Conservation (phyloP, 2,888 invertebrate species). For the Rhodophaea formosa region DNA sequence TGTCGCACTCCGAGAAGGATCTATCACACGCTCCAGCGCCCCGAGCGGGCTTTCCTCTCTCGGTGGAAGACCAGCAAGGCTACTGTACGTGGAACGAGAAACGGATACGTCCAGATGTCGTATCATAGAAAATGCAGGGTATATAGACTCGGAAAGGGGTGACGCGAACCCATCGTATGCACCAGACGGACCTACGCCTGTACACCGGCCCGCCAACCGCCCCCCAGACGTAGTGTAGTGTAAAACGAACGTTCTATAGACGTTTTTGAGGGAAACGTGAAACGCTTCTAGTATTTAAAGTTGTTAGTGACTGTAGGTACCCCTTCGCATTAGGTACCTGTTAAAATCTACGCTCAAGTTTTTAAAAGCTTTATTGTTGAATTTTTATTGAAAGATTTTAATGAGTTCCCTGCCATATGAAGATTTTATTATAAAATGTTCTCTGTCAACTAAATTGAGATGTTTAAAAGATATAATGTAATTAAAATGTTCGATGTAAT, state of each 20-base stretch:
- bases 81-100: conserved; percentile 64
- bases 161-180: conserved; percentile 74
- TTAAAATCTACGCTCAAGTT: conserved; percentile 77
- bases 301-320: conserved; percentile 73
- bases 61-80: conserved; percentile 68
- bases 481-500: conserved; percentile 71
- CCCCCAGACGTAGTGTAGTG: conserved; percentile 63
- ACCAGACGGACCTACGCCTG: conserved; percentile 70
- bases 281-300: conserved; percentile 76
- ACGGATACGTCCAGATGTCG: conserved; percentile 66
- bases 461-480: conserved; percentile 60
- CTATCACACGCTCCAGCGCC: conserved; percentile 62
- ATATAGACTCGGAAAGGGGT: conserved; percentile 65
- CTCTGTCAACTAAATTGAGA: conserved; percentile 56
- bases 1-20: conserved; percentile 72
- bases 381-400: conserved; percentile 72
- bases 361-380: conserved; percentile 77
- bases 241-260: conserved; percentile 46
- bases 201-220: conserved; percentile 50
- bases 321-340: conserved; percentile 70
- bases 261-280: conserved; percentile 74
- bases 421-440: conserved; percentile 56
- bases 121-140: conserved; percentile 76
- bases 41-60: conserved; percentile 54
- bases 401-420: conserved; percentile 68